Percentiles rank a stretch among this genome's conserved stretches.
Evolutionary conservation across 2,888 invertebrate species (phyloP).

Genomic region (Ceraclea dissimilis): DNA sequence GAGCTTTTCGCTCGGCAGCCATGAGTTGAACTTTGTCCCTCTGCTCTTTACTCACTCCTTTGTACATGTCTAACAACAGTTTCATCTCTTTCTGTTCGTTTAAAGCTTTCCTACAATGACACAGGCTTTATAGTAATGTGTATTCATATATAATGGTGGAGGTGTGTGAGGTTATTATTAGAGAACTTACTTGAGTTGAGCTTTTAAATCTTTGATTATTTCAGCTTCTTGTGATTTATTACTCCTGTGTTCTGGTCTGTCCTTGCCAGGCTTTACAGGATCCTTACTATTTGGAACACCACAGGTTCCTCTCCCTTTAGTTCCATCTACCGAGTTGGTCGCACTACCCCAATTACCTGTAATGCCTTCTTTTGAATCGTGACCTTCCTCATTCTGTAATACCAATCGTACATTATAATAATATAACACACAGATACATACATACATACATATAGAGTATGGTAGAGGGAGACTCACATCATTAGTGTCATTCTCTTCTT

Average conservation of each 20-base stretch:
- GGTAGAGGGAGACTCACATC: constrained; percentile 13
- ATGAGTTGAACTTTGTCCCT: constrained; percentile 93
- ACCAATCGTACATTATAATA: not conserved
- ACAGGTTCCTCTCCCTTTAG: constrained; percentile 33
- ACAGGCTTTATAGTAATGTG: no score
- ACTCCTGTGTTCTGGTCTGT: constrained; percentile 28
- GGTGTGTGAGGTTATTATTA: no score
- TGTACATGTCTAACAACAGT: constrained; percentile 90
- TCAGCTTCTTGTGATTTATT: constrained; percentile 52
- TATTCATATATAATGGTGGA: not conserved
- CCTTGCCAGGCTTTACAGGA: constrained; percentile 16
- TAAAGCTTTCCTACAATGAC: constrained; percentile 68
- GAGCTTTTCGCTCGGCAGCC: constrained; percentile 87
- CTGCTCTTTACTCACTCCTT: constrained; percentile 94
- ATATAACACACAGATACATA: no score
- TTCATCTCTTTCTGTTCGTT: constrained; percentile 95
- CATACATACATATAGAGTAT: no score
- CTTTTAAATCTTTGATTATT: constrained; percentile 77
- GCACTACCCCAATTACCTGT: constrained; percentile 26
- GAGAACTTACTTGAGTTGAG: constrained; percentile 75
- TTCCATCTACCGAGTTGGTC: constrained; percentile 30
- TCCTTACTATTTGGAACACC: constrained; percentile 14
- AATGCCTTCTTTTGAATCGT: constrained; percentile 22
- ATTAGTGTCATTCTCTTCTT: constrained; percentile 25
- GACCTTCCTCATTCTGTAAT: constrained; percentile 21